These are phyloP conservation scores for Euwallacea fornicatus DNA, from an alignment of 1,140 invertebrate genomes.

Conservation along the genomic window DNA sequence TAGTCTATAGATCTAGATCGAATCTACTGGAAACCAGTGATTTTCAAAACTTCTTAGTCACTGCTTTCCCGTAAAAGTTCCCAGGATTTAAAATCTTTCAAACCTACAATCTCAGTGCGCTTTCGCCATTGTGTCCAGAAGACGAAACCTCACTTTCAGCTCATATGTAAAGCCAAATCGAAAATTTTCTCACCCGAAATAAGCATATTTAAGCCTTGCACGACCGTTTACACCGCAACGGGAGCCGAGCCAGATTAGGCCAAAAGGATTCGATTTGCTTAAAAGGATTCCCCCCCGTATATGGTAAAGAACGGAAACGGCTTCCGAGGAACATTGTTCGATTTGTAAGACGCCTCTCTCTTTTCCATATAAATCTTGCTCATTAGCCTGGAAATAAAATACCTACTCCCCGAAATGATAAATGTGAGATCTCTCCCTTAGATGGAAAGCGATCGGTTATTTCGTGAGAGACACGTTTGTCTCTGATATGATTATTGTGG, in stretches of 20 bases:
- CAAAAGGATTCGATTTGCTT: constrained; percentile 37
- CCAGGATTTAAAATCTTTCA: too few relatives aligned
- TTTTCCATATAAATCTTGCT: constrained; percentile 25
- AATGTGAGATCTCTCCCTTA: constrained; percentile 7
- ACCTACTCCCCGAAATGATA: constrained; percentile 16
- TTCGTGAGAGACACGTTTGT: background rate
- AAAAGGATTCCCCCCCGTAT: constrained; percentile 28
- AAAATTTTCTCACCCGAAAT: background rate
- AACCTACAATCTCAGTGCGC: too few relatives aligned
- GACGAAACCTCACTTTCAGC: too few relatives aligned
- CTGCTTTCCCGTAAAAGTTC: too few relatives aligned
- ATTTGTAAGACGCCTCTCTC: constrained; percentile 27
- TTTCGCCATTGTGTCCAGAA: too few relatives aligned
- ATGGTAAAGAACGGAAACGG: constrained; percentile 23
- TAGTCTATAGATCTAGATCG: too few relatives aligned
- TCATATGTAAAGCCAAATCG: too few relatives aligned
- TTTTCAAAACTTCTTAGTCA: too few relatives aligned
- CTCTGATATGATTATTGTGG: background rate
- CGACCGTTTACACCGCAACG: constrained; percentile 32
- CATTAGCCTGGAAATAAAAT: constrained; percentile 29
- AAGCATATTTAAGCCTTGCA: constrained; percentile 37
- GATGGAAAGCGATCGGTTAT: constrained; percentile 9
- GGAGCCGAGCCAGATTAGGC: constrained; percentile 27
- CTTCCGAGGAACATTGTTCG: constrained; percentile 27
- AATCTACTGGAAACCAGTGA: too few relatives aligned